Conservation (phyloP, 2,888 invertebrate genomes). For the Stenoptilia bipunctidactyla region DNA sequence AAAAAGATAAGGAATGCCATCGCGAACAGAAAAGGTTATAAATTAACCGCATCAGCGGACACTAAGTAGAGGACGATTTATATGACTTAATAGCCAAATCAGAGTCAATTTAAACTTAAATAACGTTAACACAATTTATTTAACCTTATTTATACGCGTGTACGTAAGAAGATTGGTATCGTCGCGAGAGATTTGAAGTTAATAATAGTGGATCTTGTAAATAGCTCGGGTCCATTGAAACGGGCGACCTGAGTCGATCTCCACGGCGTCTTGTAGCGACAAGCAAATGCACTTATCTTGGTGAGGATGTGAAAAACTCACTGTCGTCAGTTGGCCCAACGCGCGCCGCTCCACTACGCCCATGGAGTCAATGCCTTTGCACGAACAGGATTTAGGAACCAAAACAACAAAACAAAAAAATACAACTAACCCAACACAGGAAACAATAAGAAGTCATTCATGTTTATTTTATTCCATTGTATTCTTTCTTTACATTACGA, state of each 20-base stretch:
- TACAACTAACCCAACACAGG: slow-evolving; percentile 36
- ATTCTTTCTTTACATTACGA: slow-evolving; percentile 21
- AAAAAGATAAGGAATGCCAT: too few relatives aligned
- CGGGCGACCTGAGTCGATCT: slow-evolving; percentile 36
- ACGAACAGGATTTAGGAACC: slow-evolving; percentile 46
- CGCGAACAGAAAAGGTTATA: slow-evolving; percentile 19
- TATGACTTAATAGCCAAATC: slow-evolving; percentile 21
- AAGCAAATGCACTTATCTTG: slow-evolving; percentile 72
- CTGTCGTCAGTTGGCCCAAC: slow-evolving; percentile 57
- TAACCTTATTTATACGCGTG: too few relatives aligned
- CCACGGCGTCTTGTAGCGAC: slow-evolving; percentile 61
- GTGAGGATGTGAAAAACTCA: slow-evolving; percentile 60
- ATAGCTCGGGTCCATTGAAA: slow-evolving; percentile 43
- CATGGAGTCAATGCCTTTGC: slow-evolving; percentile 46
- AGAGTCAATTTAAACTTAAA: too few relatives aligned
- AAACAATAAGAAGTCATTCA: slow-evolving; percentile 44
- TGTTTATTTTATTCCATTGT: slow-evolving; percentile 34
- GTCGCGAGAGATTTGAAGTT: too few relatives aligned
- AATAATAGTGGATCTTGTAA: too few relatives aligned
- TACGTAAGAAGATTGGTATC: too few relatives aligned
- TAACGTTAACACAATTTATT: too few relatives aligned
- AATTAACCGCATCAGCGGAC: slow-evolving; percentile 21
- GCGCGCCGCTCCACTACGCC: slow-evolving; percentile 31
- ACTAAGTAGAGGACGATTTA: slow-evolving; percentile 26
- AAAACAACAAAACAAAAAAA: slow-evolving; percentile 42